phyloP scores from a whole-genome alignment of 2,888 invertebrate species.

The Himalopsyche kuldschensis region DNA sequence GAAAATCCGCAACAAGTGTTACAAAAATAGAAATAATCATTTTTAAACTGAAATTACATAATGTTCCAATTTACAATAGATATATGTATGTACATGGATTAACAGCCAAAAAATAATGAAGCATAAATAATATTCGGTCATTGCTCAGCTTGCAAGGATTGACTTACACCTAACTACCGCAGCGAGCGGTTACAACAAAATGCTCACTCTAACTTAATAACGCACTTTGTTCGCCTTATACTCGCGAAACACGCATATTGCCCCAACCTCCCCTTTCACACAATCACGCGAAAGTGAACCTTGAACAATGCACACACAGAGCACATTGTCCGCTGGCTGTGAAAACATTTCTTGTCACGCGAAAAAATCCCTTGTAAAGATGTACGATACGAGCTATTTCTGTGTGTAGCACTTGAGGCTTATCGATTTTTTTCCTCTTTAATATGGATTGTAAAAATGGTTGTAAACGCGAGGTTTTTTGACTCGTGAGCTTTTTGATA shows the following conservation, averaged over 20 bases:
- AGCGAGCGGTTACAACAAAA: neutral
- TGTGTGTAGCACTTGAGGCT: neutral
- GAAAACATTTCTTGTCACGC: neutral
- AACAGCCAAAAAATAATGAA: too few species aligned
- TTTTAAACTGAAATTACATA: too few species aligned
- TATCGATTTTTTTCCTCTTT: neutral
- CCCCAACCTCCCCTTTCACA: neutral
- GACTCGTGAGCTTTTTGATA: neutral
- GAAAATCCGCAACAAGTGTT: too few species aligned
- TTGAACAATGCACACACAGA: neutral
- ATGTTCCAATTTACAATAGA: too few species aligned
- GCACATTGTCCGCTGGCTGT: neutral
- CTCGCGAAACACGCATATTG: neutral
- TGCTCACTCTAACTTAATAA: constrained; percentile 1
- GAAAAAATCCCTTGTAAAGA: neutral
- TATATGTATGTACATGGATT: too few species aligned
- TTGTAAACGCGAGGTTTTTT: neutral
- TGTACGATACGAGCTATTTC: neutral
- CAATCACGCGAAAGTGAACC: neutral
- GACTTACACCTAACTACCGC: neutral
- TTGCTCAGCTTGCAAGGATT: neutral
- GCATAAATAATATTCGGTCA: neutral
- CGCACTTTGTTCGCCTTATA: constrained; percentile 1
- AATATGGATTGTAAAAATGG: neutral
- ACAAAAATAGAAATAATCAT: too few species aligned